Conservation (phyloP, 2,797 vertebrate species). For the Peromyscus eremicus region DNA sequence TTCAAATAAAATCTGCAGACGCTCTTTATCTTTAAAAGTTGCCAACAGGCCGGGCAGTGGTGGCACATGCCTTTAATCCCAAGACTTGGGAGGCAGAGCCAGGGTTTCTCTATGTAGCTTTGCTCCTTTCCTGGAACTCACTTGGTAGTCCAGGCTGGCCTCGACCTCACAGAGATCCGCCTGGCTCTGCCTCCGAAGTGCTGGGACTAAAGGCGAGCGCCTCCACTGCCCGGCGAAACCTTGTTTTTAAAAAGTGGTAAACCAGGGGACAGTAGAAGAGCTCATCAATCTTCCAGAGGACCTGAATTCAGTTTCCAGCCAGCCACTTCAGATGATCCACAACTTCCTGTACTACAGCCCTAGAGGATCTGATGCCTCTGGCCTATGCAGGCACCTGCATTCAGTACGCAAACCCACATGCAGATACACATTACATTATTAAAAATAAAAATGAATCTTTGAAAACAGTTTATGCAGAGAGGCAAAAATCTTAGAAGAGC, state of each 20-base stretch:
- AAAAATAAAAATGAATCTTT: neutral
- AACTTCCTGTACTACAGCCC: neutral
- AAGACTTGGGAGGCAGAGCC: too few relatives aligned
- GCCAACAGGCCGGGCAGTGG: too few relatives aligned
- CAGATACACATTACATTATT: neutral
- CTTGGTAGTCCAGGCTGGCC: too few relatives aligned
- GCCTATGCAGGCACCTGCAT: neutral
- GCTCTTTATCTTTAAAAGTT: neutral
- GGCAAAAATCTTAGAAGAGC: neutral
- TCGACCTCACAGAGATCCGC: too few relatives aligned
- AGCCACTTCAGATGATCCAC: neutral
- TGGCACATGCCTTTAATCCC: too few relatives aligned
- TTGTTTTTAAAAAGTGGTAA: neutral
- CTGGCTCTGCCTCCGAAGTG: too few relatives aligned
- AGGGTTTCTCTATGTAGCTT: too few relatives aligned
- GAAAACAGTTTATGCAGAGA: neutral
- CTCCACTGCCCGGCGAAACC: too few relatives aligned
- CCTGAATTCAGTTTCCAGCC: neutral
- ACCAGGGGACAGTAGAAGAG: neutral
- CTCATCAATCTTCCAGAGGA: neutral
- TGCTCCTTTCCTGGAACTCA: too few relatives aligned
- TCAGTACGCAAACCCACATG: neutral
- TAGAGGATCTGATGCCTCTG: neutral
- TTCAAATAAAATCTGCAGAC: slow-evolving; percentile 20
- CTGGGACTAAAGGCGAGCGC: too few relatives aligned